These are phyloP conservation scores for Pyralis farinalis DNA, from an alignment of 2,888 invertebrate species.

Conservation along the genomic window DNA sequence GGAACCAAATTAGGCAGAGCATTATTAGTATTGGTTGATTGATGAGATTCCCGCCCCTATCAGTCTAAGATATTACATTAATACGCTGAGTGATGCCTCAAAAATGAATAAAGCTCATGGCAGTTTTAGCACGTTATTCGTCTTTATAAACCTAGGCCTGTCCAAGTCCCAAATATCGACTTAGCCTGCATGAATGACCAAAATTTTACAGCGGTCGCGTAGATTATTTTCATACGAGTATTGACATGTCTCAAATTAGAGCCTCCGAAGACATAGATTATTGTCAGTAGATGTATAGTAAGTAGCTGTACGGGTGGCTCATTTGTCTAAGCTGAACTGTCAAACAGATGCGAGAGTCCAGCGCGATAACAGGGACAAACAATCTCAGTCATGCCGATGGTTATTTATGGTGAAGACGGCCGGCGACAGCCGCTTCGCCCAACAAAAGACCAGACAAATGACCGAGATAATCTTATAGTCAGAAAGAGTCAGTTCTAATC, in stretches of 20 bases:
- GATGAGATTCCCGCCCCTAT: not conserved
- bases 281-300: slow-evolving; percentile 39
- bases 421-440: slow-evolving; percentile 43
- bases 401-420: slow-evolving; percentile 66
- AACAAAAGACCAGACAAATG: slow-evolving; percentile 76
- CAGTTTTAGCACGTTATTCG: not conserved
- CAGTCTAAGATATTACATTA: not conserved
- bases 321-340: slow-evolving; percentile 55
- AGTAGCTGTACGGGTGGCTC: slow-evolving; percentile 66
- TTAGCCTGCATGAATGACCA: too few relatives aligned
- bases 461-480: slow-evolving; percentile 62
- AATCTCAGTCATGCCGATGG: slow-evolving; percentile 69
- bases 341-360: slow-evolving; percentile 67
- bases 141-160: too few relatives aligned
- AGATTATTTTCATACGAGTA: too few relatives aligned
- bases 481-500: slow-evolving; percentile 27
- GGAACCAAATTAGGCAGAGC: not conserved
- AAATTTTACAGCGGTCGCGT: too few relatives aligned
- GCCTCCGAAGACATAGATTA: slow-evolving; percentile 29
- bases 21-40: not conserved
- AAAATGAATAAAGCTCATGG: not conserved
- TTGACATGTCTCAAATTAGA: slow-evolving; percentile 2
- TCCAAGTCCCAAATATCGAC: too few relatives aligned
- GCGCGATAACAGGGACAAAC: slow-evolving; percentile 64
- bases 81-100: not conserved